These are phyloP conservation scores for Creontiades dilutus DNA, from an alignment of 2,888 invertebrate species.

Conservation along the genomic window DNA sequence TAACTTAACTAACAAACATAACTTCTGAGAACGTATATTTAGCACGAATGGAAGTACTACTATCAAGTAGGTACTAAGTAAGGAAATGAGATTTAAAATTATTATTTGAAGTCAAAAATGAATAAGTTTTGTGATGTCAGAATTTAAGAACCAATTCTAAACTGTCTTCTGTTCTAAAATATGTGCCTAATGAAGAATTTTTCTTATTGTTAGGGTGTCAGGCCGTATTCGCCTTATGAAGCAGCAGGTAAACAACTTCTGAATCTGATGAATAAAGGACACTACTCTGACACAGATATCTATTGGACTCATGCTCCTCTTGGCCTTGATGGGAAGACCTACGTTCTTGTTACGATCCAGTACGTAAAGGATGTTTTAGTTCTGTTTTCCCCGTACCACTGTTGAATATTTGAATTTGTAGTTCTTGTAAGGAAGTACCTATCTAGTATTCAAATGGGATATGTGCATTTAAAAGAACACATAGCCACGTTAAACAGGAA, in stretches of 20 bases:
- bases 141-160: not conserved
- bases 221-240: conserved; percentile 85
- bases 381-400: too few relatives aligned
- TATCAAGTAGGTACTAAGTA: too few relatives aligned
- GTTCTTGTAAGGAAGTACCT: too few relatives aligned
- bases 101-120: not conserved
- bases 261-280: conserved; percentile 83
- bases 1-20: too few relatives aligned
- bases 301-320: conserved; percentile 86
- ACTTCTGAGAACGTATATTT: too few relatives aligned
- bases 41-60: too few relatives aligned
- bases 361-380: conserved; percentile 78
- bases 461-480: too few relatives aligned
- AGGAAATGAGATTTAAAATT: too few relatives aligned
- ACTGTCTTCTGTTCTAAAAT: too few relatives aligned
- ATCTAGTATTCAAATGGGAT: too few relatives aligned
- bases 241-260: conserved; percentile 86
- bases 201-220: conserved; percentile 82
- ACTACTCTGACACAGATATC: conserved; percentile 83
- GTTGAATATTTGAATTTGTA: too few relatives aligned
- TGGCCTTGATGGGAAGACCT: conserved; percentile 82
- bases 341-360: conserved; percentile 86
- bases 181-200: not conserved
- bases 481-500: too few relatives aligned
- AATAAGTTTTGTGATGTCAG: not conserved